Base-by-base conservation (phyloP, 2,888 invertebrate species). In the Tipula confusa region DNA sequence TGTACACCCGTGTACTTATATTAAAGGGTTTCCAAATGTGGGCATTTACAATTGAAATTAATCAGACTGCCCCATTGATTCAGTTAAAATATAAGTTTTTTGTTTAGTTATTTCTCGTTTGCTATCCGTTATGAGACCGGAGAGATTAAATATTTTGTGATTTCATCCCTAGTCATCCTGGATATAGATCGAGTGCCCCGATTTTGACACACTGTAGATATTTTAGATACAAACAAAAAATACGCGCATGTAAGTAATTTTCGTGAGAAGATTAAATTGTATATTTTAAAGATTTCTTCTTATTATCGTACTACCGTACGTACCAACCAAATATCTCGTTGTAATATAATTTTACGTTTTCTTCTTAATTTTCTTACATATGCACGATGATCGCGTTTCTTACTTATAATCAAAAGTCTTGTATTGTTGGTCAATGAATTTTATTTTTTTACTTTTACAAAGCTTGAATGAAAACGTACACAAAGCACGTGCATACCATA, bases 261-360 rank as follows among this genome's bases (percentile, higher is more conserved):
- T 64, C 64, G 64, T 64, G 64, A 64, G 64, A 64, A 64, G 64
- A 64, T 64, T 64, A 64, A 64, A 64, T 64, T 64, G 64, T 64
- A 64, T 24, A 24, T 18, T 64, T 64, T 1, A 64, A 64, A 64
- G 24, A 64, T 24, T 64, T 64, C 64, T 18, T 64, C 64, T 64
- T 24, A 64, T 43, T 24, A 24, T 64, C 9, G 6, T 64, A 64
- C 2, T n/a, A 38, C 1, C n/a, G 11, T 36, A 36, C 11, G 7
- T 33, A 33, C 6, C 33, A 15, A n/a, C n/a, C n/a, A n/a, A n/a
- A 43, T 36, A 43, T 24, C 64, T 64, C 64, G 64, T 24, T 24
- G 64, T 64, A 64, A 18, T 64, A 64, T 24, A 64, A 64, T 64
- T 64, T 64, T 64, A 13, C 2, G 24, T 64, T 24, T 64, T 64